Conservation (phyloP, 1,140 invertebrate genomes). For the Cydia fagiglandana region DNA sequence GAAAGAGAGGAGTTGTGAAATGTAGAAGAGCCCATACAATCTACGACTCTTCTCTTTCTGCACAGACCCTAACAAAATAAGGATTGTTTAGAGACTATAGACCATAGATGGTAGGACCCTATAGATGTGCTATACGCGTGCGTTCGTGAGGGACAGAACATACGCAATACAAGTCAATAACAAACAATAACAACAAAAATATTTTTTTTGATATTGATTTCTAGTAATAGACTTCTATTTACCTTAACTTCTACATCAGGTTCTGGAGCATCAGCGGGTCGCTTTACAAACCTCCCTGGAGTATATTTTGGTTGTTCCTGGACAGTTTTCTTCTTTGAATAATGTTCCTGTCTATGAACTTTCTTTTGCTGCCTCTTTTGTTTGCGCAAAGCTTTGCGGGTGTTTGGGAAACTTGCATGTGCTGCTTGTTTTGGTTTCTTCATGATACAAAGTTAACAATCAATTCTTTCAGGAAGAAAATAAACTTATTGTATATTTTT, state of each 20-base stretch:
- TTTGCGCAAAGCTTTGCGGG: constrained; percentile 62
- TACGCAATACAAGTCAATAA: no score
- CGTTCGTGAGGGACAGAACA: no score
- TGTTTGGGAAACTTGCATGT: constrained; percentile 53
- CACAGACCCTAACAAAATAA: background rate
- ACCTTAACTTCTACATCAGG: constrained; percentile 46
- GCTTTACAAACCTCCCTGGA: constrained; percentile 65
- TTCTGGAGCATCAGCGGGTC: constrained; percentile 44
- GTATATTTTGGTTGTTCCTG: constrained; percentile 37
- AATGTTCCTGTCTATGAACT: constrained; percentile 61
- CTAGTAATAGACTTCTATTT: background rate
- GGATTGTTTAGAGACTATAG: background rate
- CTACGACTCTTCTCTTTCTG: no score
- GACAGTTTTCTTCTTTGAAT: constrained; percentile 61
- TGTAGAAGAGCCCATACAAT: no score
- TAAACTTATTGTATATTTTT: background rate
- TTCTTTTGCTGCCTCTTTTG: constrained; percentile 68
- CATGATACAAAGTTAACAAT: constrained; percentile 38
- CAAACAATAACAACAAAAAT: no score
- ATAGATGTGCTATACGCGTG: no score
- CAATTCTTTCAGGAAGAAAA: background rate
- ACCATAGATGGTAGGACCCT: no score
- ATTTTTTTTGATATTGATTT: background rate
- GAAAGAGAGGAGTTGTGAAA: no score
- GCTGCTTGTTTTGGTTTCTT: constrained; percentile 55